Evolutionary conservation across 1,140 invertebrate species (phyloP), one percentile per base, ranked within the genome.

Genomic region (Ruditapes philippinarum): DNA sequence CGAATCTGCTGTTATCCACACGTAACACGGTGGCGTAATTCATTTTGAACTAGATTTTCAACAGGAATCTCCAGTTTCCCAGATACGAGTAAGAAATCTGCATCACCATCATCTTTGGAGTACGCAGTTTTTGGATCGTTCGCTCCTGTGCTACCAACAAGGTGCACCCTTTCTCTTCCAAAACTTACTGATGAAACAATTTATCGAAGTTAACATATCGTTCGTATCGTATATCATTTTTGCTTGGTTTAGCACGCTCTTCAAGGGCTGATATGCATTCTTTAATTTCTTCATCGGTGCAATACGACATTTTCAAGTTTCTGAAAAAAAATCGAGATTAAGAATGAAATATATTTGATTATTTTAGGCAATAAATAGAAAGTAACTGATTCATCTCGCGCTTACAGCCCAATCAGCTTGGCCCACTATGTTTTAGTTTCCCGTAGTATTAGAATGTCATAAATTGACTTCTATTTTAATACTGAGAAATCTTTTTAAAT

Each of bases 41-140:
- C 31, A 36, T 33, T 33, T 49, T 78, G 42, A n/a, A n/a, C 42
- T 4, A 78, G n/a, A 22, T 54, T 45, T 3, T 78, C 31, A 38
- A 31, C 31, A 54, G 12, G 25, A 0, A 78, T 49, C n/a, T 51
- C n/a, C 7, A 51, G 25, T 33, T 51, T 78, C 17, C 49, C 74
- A 38, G 74, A 78, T 33, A 78, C 74, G 22, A 78, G 33, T 31
- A 78, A 33, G 4, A 78, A 12, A 51, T 78, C 74, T 38, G 45
- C 74, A 78, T 78, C 74, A 31, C 74, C 74, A 54, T 49, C 42
- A 28, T 78, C 74, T 54, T 78, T 78, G 11, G 45, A 54, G 54
- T 38, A 78, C 14, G 74, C 4, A 1, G 54, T 45, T 54, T 78
- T 78, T 33, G 74, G n/a, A n/a, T n/a, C n/a, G n/a, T 33, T 14